Conservation (phyloP, 2,113 vertebrate genomes). For the Burhinus oedicnemus region DNA sequence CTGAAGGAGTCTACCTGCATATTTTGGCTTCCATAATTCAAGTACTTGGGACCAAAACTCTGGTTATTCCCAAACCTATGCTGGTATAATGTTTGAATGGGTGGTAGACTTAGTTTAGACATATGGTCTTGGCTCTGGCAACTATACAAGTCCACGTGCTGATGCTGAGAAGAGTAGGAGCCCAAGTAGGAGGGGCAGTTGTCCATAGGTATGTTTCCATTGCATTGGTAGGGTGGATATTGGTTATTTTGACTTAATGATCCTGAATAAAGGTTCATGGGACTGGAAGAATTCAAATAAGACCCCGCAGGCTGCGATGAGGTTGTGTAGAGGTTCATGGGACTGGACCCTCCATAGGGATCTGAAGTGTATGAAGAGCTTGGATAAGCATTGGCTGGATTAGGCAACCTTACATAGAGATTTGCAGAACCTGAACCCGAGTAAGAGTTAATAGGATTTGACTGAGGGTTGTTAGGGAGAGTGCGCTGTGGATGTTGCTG, state of each 20-base stretch:
- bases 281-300: conserved; percentile 87
- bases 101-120: conserved; percentile 78
- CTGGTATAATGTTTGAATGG: conserved; percentile 85
- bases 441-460: conserved; percentile 74
- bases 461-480: conserved; percentile 74
- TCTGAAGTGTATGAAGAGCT: conserved; percentile 83
- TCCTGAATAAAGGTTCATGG: conserved; percentile 78
- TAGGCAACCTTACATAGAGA: conserved; percentile 80
- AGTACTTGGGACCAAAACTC: conserved; percentile 83
- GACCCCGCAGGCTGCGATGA: conserved; percentile 80
- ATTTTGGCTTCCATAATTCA: conserved; percentile 83
- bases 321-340: conserved; percentile 80
- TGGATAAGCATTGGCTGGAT: conserved; percentile 77
- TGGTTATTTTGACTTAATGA: conserved; percentile 79
- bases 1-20: conserved; percentile 87
- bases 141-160: conserved; percentile 85
- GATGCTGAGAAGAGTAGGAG: conserved; percentile 85
- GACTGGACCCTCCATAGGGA: conserved; percentile 76
- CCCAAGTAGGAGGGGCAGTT: conserved; percentile 78
- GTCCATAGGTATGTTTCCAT: conserved; percentile 85
- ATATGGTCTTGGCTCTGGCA: conserved; percentile 81
- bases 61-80: conserved; percentile 84
- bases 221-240: conserved; percentile 88
- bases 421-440: conserved; percentile 76
- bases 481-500: conserved; percentile 64